These are phyloP conservation scores for Corvus hawaiiensis DNA, from an alignment of 2,113 vertebrate genomes.

Conservation along the genomic window DNA sequence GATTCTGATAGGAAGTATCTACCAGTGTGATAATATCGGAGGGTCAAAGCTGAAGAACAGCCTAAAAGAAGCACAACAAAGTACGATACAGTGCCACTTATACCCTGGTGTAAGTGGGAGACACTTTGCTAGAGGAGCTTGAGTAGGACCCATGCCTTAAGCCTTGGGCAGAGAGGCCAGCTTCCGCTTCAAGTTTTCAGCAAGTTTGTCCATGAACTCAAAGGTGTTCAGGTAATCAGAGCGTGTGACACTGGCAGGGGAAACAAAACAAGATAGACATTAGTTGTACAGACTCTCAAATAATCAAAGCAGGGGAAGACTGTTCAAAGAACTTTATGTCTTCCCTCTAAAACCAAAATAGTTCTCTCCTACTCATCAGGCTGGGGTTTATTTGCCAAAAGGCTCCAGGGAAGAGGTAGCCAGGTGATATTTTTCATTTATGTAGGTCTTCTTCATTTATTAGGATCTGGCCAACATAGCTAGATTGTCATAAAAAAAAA, in stretches of 20 bases:
- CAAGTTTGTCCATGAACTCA: conserved; percentile 96
- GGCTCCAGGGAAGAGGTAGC: background rate
- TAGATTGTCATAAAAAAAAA: background rate
- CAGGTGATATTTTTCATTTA: background rate
- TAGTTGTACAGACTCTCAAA: background rate
- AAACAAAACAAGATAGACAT: background rate
- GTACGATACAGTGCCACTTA: conserved; percentile 31
- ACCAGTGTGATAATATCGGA: background rate
- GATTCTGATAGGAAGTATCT: background rate
- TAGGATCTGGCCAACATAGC: background rate
- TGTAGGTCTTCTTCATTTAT: background rate
- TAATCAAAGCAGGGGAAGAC: background rate
- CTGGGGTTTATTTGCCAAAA: background rate
- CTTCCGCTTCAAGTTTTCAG: conserved; percentile 89
- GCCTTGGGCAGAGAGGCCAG: conserved; percentile 81
- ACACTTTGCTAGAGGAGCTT: background rate
- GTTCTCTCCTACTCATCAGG: background rate
- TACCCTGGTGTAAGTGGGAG: background rate
- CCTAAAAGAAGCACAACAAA: background rate
- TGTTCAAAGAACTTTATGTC: background rate
- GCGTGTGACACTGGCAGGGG: conserved; percentile 76
- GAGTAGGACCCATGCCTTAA: conserved; percentile 60
- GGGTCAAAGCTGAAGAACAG: background rate
- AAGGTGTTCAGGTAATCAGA: conserved; percentile 96
- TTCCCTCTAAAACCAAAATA: background rate